phyloP scores from a whole-genome alignment of 2,113 vertebrate species.

The Callospermophilus lateralis region DNA sequence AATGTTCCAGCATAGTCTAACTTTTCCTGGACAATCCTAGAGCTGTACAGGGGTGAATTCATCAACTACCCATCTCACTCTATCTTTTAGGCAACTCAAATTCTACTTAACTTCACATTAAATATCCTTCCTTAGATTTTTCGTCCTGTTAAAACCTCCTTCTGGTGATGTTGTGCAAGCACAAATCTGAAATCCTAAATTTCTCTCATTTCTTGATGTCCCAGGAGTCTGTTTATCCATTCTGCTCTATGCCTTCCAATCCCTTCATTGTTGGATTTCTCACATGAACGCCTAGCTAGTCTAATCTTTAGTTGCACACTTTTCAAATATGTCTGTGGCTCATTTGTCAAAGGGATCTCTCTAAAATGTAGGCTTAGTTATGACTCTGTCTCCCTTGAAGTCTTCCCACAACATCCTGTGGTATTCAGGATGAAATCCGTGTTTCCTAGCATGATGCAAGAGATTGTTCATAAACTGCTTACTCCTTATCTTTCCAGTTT shows the following conservation, averaged over 20 bases:
- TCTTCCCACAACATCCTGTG: not conserved
- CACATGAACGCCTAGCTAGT: not conserved
- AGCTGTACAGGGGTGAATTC: not conserved
- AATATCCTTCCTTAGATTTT: not conserved
- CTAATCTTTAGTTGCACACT: not conserved
- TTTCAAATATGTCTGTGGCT: not conserved
- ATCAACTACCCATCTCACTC: not conserved
- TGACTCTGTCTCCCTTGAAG: not conserved
- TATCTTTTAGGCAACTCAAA: not conserved
- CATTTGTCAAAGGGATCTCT: not conserved
- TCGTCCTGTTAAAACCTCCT: not conserved
- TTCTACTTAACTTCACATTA: not conserved
- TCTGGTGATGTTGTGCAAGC: not conserved
- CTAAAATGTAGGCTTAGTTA: not conserved
- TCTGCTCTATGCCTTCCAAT: not conserved
- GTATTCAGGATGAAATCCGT: not conserved
- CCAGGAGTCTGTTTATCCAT: not conserved
- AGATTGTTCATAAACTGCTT: not conserved
- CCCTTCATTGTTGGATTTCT: not conserved
- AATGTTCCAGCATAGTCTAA: not conserved
- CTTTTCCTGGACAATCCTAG: not conserved
- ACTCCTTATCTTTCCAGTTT: not conserved
- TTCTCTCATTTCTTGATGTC: not conserved
- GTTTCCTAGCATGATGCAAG: not conserved
- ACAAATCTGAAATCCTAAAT: not conserved